Evolutionary conservation across 2,113 vertebrate species (phyloP).

Genomic region (Oreotrochilus melanogaster): DNA sequence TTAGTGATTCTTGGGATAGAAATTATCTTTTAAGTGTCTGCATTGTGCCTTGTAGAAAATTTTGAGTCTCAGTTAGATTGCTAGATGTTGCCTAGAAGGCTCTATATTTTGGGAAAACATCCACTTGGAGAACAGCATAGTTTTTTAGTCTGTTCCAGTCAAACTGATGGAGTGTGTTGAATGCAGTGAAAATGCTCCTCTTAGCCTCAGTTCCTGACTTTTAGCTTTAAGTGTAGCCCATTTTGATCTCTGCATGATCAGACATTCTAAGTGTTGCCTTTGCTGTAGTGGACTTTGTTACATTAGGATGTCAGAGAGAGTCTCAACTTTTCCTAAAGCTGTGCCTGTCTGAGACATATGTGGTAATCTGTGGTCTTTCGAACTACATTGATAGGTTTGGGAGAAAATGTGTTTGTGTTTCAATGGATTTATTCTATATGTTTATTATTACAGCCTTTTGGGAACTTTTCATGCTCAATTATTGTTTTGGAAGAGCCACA

Average conservation of each 20-base stretch:
- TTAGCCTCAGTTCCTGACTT: not conserved
- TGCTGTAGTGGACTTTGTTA: not conserved
- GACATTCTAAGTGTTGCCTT: not conserved
- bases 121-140: not conserved
- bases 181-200: not conserved
- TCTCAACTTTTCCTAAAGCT: not conserved
- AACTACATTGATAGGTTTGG: not conserved
- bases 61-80: not conserved
- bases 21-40: not conserved
- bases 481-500: constrained; percentile 1
- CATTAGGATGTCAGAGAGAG: not conserved
- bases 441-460: constrained; percentile 12
- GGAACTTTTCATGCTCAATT: not conserved
- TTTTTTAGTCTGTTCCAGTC: not conserved
- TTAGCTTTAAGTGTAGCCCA: not conserved
- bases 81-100: not conserved
- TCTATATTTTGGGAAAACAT: not conserved
- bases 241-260: not conserved
- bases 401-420: not conserved
- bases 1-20: not conserved
- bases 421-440: not conserved
- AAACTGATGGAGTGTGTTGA: not conserved
- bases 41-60: not conserved
- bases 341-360: not conserved
- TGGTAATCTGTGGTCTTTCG: not conserved